Evolutionary conservation across 2,888 invertebrate species (phyloP), one percentile per base, ranked within the genome.

Genomic region (Podotricha telesiphe): DNA sequence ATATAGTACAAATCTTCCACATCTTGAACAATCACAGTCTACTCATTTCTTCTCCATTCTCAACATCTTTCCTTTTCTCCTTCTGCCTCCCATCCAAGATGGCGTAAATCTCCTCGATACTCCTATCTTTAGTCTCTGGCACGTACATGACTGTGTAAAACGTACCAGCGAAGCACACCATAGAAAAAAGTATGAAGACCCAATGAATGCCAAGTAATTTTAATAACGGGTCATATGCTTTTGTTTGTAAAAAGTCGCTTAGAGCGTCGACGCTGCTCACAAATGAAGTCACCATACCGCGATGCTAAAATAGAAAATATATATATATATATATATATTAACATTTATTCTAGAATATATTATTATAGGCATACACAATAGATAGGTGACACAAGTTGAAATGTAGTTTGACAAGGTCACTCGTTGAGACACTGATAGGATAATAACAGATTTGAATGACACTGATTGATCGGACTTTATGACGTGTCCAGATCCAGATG

Each of bases 161-260:
- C 0, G 91, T 89, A 0, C 91, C 91, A 0, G 88, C 73, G 84
- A 93, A 92, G 77, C 92, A 92, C 4, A 93, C 86, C 0, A 83
- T 40, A 0, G 92, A 91, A 79, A 92, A 93, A 76, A 91, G 81
- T 22, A 91, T 89, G 82, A 93, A 92, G 11, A 92, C 92, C 92
- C 92, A 93, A 70, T 92, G 92, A 70, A 92, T 92, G 2, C 93
- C 93, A 0, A 93, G 79, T 0, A 91, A 81, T 74, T 92, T 92
- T 3, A 89, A 82, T 0, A 93, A 81, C 0, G 92, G 92, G 72
- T 92, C 91, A 77, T 92, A 93, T 0, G 90, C 90, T 68, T 93
- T 93, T 0, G 90, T 89, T 74, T 93, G 93, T 0, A 91, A 78
- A 80, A 93, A 92, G 80, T 93, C 93, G 69, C 91, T 92, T 63